Conservation (phyloP, 1,140 invertebrate species). For the Ceratosolen solmsi region DNA sequence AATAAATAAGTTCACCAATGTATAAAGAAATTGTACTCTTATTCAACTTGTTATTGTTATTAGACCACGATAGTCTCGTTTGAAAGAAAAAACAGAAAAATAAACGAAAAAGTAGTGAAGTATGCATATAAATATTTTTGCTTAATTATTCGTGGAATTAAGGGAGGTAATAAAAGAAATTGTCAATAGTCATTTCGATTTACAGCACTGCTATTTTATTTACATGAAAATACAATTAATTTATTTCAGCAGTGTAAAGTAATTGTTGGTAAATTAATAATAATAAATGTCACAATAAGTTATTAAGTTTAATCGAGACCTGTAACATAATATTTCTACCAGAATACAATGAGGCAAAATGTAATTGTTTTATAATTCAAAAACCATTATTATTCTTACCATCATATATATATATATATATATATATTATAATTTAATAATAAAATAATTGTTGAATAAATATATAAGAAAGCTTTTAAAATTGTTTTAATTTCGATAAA, state of each 20-base stretch:
- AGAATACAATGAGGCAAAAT: no score
- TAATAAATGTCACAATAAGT: not conserved
- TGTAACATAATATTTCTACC: no score
- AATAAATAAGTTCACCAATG: no score
- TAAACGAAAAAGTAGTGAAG: not conserved
- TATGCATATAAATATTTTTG: not conserved
- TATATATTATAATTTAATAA: not conserved
- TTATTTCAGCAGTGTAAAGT: constrained; percentile 28
- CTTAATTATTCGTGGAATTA: not conserved
- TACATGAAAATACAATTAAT: constrained; percentile 50
- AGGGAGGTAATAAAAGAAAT: not conserved
- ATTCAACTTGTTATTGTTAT: no score
- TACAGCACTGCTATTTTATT: constrained; percentile 50
- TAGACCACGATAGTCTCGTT: no score
- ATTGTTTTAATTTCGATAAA: not conserved
- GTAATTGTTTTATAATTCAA: not conserved
- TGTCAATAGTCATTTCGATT: not conserved
- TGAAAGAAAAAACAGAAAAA: not conserved
- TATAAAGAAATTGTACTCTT: no score
- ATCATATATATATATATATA: no score
- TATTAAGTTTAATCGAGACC: no score
- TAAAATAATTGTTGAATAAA: not conserved
- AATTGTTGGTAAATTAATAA: not conserved
- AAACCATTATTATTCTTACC: no score
- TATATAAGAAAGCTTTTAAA: constrained; percentile 1